phyloP scores from a whole-genome alignment of 2,113 vertebrate genomes.

The Alouatta palliata region DNA sequence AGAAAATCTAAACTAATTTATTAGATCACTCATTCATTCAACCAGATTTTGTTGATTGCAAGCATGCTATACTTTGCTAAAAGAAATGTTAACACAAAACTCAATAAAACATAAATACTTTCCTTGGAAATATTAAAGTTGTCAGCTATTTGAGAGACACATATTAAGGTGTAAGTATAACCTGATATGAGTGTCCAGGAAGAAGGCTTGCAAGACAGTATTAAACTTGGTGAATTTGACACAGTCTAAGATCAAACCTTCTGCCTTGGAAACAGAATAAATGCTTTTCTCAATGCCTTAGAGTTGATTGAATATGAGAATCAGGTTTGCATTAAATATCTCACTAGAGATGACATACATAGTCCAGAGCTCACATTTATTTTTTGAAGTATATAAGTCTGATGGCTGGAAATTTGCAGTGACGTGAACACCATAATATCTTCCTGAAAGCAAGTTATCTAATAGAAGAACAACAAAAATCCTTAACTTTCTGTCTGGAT shows the following conservation, averaged over 20 bases:
- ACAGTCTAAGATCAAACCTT: not conserved
- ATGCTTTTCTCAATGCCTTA: not conserved
- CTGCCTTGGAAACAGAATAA: not conserved
- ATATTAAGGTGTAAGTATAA: not conserved
- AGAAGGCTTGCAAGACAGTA: not conserved
- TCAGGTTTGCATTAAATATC: not conserved
- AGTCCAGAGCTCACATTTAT: not conserved
- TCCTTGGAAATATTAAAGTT: not conserved
- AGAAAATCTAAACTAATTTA: not conserved
- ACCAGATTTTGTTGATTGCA: not conserved
- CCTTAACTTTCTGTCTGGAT: not conserved
- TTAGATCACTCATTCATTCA: not conserved
- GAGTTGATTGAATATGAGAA: not conserved
- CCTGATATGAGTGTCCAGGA: not conserved
- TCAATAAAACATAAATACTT: not conserved
- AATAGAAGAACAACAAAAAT: not conserved
- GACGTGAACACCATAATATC: not conserved
- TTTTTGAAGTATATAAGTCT: not conserved
- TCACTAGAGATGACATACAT: not conserved
- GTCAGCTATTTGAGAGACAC: not conserved
- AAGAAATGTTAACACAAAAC: not conserved
- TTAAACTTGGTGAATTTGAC: not conserved
- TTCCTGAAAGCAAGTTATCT: not conserved
- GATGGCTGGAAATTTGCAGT: not conserved
- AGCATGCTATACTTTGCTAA: not conserved